Base-by-base conservation (phyloP, 1,140 invertebrate genomes). In the Wasmannia auropunctata region DNA sequence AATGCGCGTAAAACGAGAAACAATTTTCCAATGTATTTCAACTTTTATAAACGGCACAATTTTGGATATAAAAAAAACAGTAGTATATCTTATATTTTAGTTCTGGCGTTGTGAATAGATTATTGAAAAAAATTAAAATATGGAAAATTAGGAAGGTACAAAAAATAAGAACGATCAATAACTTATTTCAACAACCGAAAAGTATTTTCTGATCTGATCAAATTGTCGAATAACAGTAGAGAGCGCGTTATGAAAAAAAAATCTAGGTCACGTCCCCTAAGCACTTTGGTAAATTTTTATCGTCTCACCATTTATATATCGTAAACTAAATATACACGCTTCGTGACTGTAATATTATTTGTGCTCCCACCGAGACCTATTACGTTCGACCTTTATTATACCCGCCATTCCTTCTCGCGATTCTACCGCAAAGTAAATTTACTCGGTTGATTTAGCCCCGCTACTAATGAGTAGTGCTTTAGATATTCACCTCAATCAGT, bases 371-470 rank as follows among this genome's bases (percentile, higher is more conserved):
- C 25, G 43, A 37, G 37, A 79, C 37, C 19, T 72, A 70, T 72
- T 83, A 83, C 25, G 34, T 43, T 70, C 25, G 51, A 81, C 40
- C 76, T 79, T 67, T 51, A 80, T 80, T 67, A 80, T 51, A 69
- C 43, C 31, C 58, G n/a, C 31, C 22, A 31, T 56, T 83, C 22
- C n/a, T 72, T 60, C 25, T 83, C 37, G 25, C 62, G n/a, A 80
- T 74, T 58, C 67, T 37, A 56, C 7, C 37, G 37, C 67, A 31
- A 83, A 60, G 34, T 69, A 69, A 80, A 80, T 80, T 80, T 40
- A 31, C 25, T 43, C 37, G 40, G 37, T 28, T 62, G 40, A 77
- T 75, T 58, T 75, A 25, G 31, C 28, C 40, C n/a, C 19, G 75
- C 19, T 62, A 6, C 54, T 77, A 77, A 77, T 46, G 56, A 63